Evolutionary conservation across 2,797 vertebrate species (phyloP), one percentile per base, ranked within the genome.

Genomic region (Neostethus bicornis): DNA sequence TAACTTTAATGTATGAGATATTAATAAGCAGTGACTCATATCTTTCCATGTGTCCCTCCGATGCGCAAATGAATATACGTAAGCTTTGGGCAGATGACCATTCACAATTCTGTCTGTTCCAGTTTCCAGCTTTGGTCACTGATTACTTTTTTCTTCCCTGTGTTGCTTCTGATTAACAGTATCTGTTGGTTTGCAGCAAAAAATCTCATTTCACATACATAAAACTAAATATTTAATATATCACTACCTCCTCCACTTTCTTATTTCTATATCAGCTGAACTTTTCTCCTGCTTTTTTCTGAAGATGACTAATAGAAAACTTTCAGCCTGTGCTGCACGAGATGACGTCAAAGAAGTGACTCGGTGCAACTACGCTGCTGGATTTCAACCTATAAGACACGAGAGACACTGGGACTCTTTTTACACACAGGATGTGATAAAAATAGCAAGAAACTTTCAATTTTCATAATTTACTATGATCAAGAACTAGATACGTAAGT

Each of bases 21-120:
- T 83, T 77, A 81, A 80, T 77, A 84, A n/a, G 77, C 66, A 56
- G 66, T 78, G 82, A 81, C 74, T 85, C 84, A 81, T 47, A 41
- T 58, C 70, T 51, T 38, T 34, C 19, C 51, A n/a, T 65, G 64
- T 52, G 49, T 57, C 37, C 50, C 37, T 26, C 5, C 1, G 23
- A 51, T 69, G 66, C 71, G 57, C 31, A 43, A 66, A 60, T 3
- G 20, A 41, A 58, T 24, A 31, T 43, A 11, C 43, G 24, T 21
- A 61, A 56, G 55, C 59, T 51, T 32, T 58, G 31, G 38, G 44
- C 23, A 3, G 62, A 53, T 46, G 51, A 51, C 29, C 20, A 52
- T 32, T 53, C 53, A 34, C n/a, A 7, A 25, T n/a, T 51, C 63
- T 47, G 56, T 55, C 50, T 43, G 39, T 55, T 46, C 66, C 54